Conservation (phyloP, 2,888 invertebrate genomes). For the Steromphala cineraria region DNA sequence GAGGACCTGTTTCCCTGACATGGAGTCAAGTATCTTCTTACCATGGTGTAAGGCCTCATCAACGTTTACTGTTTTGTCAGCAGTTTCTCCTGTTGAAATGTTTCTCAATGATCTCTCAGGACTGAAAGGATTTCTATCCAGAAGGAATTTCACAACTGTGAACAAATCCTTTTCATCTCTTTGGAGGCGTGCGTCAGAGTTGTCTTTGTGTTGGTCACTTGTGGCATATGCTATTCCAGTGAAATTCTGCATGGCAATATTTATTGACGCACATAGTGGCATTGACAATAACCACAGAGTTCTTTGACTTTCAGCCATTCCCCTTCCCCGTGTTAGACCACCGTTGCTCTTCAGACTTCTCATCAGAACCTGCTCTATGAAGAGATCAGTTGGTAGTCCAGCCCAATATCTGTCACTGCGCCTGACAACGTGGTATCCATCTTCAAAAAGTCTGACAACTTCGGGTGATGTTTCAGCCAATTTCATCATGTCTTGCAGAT, state of each 20-base stretch:
- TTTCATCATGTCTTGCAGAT: not conserved
- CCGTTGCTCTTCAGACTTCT: conserved; percentile 5
- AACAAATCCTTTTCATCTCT: conserved; percentile 25
- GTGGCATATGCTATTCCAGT: not conserved
- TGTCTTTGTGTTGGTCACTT: conserved; percentile 3
- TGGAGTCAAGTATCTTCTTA: conserved; percentile 22
- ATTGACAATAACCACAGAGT: conserved; percentile 18
- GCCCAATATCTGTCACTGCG: not conserved
- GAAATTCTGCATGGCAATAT: conserved; percentile 19
- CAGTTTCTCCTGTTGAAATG: conserved; percentile 40
- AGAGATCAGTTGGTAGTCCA: not conserved
- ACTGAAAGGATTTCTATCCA: conserved; percentile 33
- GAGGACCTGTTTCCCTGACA: conserved; percentile 26
- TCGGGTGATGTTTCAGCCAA: not conserved
- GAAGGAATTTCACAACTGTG: conserved; percentile 22
- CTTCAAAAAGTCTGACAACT: not conserved
- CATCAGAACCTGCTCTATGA: not conserved
- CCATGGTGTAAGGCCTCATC: conserved; percentile 36
- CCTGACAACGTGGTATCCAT: not conserved
- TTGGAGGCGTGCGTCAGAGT: not conserved
- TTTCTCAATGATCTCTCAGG: conserved; percentile 28
- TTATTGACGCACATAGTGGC: conserved; percentile 26
- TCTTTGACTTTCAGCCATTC: conserved; percentile 12
- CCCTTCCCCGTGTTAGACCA: conserved; percentile 15
- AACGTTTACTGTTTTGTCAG: conserved; percentile 25